Evolutionary conservation across 2,113 vertebrate species (phyloP).

Genomic region (Catharus bicknelli): DNA sequence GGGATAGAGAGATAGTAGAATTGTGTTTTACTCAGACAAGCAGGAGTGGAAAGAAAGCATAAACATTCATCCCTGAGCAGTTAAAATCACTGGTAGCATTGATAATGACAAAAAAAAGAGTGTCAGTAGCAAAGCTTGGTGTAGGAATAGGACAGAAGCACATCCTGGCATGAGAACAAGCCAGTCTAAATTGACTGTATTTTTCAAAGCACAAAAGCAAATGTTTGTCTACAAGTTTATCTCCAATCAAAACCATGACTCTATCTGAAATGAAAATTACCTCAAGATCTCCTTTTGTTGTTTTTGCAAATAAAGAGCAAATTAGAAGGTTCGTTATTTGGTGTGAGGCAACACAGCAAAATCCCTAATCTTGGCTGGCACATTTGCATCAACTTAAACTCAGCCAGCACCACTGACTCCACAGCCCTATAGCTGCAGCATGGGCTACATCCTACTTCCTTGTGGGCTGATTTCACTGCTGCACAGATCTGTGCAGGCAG

Average conservation of each 20-base stretch:
- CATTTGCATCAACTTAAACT: neutral
- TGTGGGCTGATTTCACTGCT: neutral
- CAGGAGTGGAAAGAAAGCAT: neutral
- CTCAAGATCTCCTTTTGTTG: neutral
- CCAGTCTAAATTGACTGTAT: neutral
- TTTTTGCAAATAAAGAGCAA: neutral
- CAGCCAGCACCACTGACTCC: neutral
- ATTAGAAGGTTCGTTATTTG: neutral
- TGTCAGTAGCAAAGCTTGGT: neutral
- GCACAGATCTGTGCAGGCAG: neutral
- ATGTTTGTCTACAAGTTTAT: neutral
- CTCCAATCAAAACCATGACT: neutral
- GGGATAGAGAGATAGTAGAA: neutral
- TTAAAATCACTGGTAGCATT: neutral
- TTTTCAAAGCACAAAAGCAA: constrained; percentile 19
- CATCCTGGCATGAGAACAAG: neutral
- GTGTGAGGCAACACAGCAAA: neutral
- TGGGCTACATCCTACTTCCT: neutral
- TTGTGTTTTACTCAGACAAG: neutral
- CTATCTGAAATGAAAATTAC: neutral
- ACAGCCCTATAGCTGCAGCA: neutral
- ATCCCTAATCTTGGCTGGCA: neutral
- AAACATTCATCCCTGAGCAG: neutral
- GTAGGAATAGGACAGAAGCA: neutral
- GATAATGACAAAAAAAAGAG: neutral